Base-by-base conservation (phyloP, 1,140 invertebrate genomes). In the Phymastichus coffea region DNA sequence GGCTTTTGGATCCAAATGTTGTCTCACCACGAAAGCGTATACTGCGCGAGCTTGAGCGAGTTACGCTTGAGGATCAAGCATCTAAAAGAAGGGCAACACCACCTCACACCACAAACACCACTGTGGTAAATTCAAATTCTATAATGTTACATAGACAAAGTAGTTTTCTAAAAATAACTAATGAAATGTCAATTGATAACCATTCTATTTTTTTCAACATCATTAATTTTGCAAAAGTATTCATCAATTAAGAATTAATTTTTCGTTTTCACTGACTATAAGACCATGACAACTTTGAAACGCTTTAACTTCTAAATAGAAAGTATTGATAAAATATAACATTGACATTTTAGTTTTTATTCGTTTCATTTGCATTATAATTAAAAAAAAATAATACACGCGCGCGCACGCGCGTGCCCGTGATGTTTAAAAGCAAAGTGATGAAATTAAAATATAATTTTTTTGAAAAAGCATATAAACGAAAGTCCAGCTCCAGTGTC, bases 11-110 rank as follows among this genome's bases (percentile, higher is more conserved):
- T 63, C 78, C 80, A 7, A 83, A 81, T 44, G 81, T 83, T 9
- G 86, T 89, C 2, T 89, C 88, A 38, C 88, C 88, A 35, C 81
- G 88, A 4, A 90, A 90, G 69, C 81, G 88, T 54, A 90, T 90
- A 61, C 72, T 90, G 17, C 81, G 87, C 14, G 88, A 90, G 67
- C 78, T 90, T 63, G 88, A 90, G 73, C 82, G 86, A 68, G 88
- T 89, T 1, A 88, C 83, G 37, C 74, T 89, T 41, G 87, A 90
- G 68, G 88, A 90, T 64, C 77, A 78, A 41, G 77, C 76, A 12
- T 80, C 76, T 6, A 80, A 80, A 48, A 70, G 77, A 57, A 75
- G 73, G 23, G 76, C 74, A 14, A 76, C 74, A 14, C 71, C 74
- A 2, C 72, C 74, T 1, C 78, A 77, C 54, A 73, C 74, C 3